Conservation (phyloP, 1,140 invertebrate genomes). For the Arctopsyche grandis region DNA sequence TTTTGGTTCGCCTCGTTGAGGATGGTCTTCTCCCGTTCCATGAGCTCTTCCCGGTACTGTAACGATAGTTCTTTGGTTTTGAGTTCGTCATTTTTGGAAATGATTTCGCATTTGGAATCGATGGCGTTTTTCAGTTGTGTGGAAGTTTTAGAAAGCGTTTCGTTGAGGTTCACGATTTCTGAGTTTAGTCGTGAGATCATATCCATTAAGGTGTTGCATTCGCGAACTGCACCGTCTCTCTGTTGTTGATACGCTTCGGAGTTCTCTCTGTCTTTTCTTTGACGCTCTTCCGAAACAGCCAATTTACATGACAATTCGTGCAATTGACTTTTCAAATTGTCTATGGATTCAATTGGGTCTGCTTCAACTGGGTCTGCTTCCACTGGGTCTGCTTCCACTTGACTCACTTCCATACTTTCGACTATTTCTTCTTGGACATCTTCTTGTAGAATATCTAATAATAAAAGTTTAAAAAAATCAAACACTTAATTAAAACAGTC, state of each 20-base stretch:
- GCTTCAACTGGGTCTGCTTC: too few relatives aligned
- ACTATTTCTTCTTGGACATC: too few relatives aligned
- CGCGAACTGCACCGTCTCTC: slow-evolving; percentile 73
- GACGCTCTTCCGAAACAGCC: slow-evolving; percentile 28
- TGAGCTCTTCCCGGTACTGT: slow-evolving; percentile 82
- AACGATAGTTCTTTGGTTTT: slow-evolving; percentile 80
- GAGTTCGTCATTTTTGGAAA: slow-evolving; percentile 82
- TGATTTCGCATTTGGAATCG: slow-evolving; percentile 83
- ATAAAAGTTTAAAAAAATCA: too few relatives aligned
- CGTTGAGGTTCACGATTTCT: slow-evolving; percentile 75
- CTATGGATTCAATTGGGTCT: too few relatives aligned
- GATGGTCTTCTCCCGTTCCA: slow-evolving; percentile 81
- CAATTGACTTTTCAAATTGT: too few relatives aligned
- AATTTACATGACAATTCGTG: too few relatives aligned
- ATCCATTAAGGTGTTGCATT: slow-evolving; percentile 75
- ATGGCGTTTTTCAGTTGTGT: slow-evolving; percentile 76
- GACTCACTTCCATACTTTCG: too few relatives aligned
- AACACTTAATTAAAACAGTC: too few relatives aligned
- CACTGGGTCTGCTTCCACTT: too few relatives aligned
- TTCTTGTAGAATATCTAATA: too few relatives aligned
- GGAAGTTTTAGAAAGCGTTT: slow-evolving; percentile 71
- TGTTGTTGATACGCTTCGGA: slow-evolving; percentile 67
- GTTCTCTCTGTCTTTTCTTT: slow-evolving; percentile 66
- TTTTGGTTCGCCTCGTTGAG: slow-evolving; percentile 80
- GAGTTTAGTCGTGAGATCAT: slow-evolving; percentile 75